Percentiles rank a stretch among this genome's conserved stretches.
phyloP scores from a whole-genome alignment of 2,113 vertebrate genomes.

The Ploceus nigricollis region DNA sequence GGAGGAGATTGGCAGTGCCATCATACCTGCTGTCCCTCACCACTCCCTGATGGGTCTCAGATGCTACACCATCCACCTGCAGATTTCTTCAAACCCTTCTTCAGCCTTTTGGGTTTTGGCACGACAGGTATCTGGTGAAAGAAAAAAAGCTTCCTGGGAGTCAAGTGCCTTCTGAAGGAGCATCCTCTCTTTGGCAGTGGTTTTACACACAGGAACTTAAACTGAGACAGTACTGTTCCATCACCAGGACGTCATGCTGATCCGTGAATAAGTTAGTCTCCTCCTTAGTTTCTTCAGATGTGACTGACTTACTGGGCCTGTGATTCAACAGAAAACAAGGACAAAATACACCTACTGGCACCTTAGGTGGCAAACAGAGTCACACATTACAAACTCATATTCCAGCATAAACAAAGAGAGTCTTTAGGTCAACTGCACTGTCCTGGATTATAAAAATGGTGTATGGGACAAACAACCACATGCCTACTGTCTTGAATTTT shows the following conservation, averaged over 20 bases:
- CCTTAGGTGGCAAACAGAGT: neutral
- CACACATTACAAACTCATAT: neutral
- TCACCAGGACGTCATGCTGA: neutral
- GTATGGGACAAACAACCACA: neutral
- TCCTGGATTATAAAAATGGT: neutral
- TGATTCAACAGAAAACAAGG: neutral
- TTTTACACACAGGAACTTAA: neutral
- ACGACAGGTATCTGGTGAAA: neutral
- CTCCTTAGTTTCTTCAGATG: neutral
- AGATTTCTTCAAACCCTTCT: neutral
- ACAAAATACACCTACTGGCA: neutral
- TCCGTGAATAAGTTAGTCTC: neutral
- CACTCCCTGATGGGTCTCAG: rapidly evolving
- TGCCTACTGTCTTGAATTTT: neutral
- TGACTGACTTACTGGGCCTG: neutral
- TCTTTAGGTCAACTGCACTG: neutral
- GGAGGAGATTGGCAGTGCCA: neutral
- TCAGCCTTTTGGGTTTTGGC: neutral
- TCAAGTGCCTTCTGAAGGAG: neutral
- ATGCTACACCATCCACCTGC: neutral
- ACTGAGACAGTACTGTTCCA: neutral
- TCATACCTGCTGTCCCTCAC: neutral
- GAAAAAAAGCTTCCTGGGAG: neutral
- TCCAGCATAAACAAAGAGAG: neutral
- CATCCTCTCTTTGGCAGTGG: neutral